Evolutionary conservation across 1,140 invertebrate species (phyloP).

Genomic region (Littorina saxatilis): DNA sequence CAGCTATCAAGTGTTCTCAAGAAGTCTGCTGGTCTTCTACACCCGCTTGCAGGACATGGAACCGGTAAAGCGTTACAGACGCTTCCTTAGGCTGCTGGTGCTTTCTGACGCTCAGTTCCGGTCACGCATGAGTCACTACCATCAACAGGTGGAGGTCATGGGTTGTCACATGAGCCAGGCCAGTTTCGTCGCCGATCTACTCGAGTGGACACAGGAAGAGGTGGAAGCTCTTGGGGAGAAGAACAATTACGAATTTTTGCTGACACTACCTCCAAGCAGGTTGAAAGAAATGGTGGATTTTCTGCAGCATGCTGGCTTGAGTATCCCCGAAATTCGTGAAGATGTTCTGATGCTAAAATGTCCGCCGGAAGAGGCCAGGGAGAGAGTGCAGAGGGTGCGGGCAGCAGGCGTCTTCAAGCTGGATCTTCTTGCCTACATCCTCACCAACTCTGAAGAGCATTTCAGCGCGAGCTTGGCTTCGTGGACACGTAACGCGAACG

Average conservation of each 20-base stretch:
- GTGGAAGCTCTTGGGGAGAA: neutral
- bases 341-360: neutral
- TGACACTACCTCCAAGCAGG: neutral
- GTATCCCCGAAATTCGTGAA: neutral
- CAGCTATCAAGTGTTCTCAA: neutral
- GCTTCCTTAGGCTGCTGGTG: neutral
- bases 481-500: neutral
- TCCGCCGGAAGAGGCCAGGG: neutral
- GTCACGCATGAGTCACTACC: neutral
- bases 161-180: neutral
- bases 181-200: constrained; percentile 1
- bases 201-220: neutral
- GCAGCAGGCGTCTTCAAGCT: neutral
- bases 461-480: neutral
- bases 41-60: neutral
- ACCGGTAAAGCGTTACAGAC: neutral
- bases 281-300: neutral
- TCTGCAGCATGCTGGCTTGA: neutral
- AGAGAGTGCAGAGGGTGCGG: neutral
- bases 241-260: neutral
- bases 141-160: neutral
- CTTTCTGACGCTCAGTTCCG: neutral
- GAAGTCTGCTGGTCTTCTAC: neutral
- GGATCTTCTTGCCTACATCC: neutral
- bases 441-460: neutral